Percentiles rank a stretch among this genome's conserved stretches.
These are phyloP conservation scores for Rhinatrema bivittatum DNA, from an alignment of 2,797 vertebrate species.

Conservation along the genomic window DNA sequence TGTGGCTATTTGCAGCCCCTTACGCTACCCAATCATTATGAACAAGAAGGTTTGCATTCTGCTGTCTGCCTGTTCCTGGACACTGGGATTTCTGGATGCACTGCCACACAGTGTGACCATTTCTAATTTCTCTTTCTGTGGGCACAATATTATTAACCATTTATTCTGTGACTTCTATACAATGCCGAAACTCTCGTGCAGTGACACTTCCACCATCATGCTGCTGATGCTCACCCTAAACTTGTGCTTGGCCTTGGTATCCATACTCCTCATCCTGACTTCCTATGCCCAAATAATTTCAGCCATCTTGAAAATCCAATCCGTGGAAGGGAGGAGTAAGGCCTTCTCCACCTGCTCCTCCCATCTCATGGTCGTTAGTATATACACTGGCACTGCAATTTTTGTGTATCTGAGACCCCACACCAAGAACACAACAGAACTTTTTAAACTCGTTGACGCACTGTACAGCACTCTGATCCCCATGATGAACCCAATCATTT, in stretches of 20 bases:
- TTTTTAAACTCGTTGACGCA: conserved; percentile 15
- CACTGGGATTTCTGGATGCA: conserved; percentile 17
- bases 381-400: conserved; percentile 17
- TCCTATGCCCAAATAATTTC: conserved; percentile 21
- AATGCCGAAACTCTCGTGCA: conserved; percentile 17
- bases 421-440: background rate
- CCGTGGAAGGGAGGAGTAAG: conserved; percentile 9
- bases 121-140: conserved; percentile 30
- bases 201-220: conserved; percentile 1
- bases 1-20: conserved; percentile 14
- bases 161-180: conserved; percentile 25
- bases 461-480: conserved; percentile 21
- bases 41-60: conserved; percentile 1
- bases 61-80: conserved; percentile 2
- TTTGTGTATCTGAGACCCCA: conserved; percentile 13
- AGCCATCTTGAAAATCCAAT: conserved; percentile 10
- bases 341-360: conserved; percentile 30
- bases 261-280: conserved; percentile 3
- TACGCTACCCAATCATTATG: conserved; percentile 20
- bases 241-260: conserved; percentile 1
- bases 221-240: conserved; percentile 12
- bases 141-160: conserved; percentile 13
- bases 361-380: conserved; percentile 14
- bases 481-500: conserved; percentile 25
- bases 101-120: conserved; percentile 14